These are phyloP conservation scores for Bombus fervidus DNA, from an alignment of 1,140 invertebrate species.

Conservation along the genomic window DNA sequence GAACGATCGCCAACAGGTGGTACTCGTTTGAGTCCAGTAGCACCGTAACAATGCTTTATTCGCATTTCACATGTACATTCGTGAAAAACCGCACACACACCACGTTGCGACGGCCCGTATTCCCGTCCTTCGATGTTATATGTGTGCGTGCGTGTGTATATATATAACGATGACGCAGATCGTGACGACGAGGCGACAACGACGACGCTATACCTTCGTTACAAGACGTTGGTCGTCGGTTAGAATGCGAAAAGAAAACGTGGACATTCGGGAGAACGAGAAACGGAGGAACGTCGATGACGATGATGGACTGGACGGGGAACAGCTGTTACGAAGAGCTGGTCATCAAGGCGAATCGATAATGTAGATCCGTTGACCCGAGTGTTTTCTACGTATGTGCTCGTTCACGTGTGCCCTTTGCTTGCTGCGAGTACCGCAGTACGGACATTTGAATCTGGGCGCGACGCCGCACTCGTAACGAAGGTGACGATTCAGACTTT, in stretches of 20 bases:
- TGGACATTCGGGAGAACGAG: neutral
- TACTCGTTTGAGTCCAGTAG: neutral
- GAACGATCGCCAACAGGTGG: neutral
- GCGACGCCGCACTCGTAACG: slow-evolving; percentile 87
- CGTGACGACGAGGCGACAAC: neutral
- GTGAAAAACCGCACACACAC: neutral
- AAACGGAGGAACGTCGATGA: too few relatives aligned
- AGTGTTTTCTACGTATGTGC: slow-evolving; percentile 79
- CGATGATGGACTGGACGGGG: neutral
- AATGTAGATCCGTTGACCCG: slow-evolving; percentile 78
- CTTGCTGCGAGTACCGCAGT: slow-evolving; percentile 84
- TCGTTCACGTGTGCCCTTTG: slow-evolving; percentile 83
- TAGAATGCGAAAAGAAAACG: neutral
- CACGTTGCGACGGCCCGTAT: neutral
- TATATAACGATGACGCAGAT: neutral
- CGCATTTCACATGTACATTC: slow-evolving; percentile 22
- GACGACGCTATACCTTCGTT: neutral
- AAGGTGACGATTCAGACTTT: slow-evolving; percentile 86
- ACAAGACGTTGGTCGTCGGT: neutral
- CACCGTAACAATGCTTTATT: slow-evolving; percentile 3
- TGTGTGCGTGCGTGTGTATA: too few relatives aligned
- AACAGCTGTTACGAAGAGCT: neutral
- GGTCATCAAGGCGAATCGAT: slow-evolving; percentile 72
- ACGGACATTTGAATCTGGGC: slow-evolving; percentile 84
- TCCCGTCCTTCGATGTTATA: neutral